Percentiles rank a stretch among this genome's conserved stretches.
phyloP scores from a whole-genome alignment of 37 sponge, comb jelly and placozoan genomes.

The Spongilla lacustris region DNA sequence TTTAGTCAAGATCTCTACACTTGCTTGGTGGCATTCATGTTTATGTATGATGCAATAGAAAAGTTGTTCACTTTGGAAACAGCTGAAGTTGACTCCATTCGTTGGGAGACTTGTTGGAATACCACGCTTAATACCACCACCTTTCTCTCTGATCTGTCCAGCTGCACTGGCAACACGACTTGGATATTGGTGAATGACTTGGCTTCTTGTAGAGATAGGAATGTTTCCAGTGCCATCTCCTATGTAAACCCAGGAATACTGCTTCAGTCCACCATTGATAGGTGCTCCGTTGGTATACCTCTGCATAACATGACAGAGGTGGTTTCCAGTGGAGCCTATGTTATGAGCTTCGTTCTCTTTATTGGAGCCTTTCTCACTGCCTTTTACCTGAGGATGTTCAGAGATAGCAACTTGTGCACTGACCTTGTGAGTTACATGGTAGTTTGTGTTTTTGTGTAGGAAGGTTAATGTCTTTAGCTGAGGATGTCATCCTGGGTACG shows the following conservation, averaged over 20 bases:
- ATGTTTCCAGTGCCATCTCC: slow-evolving; percentile 45
- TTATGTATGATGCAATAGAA: slow-evolving; percentile 80
- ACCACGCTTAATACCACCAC: not conserved
- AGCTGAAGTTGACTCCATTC: slow-evolving; percentile 43
- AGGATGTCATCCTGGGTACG: not conserved
- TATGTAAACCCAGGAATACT: slow-evolving; percentile 2
- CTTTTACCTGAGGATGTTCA: slow-evolving; percentile 66
- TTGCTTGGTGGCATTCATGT: slow-evolving; percentile 73
- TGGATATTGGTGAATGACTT: not conserved
- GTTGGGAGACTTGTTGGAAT: slow-evolving; percentile 40
- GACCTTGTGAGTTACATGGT: slow-evolving; percentile 58
- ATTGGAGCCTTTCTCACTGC: slow-evolving; percentile 79
- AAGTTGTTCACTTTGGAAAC: not conserved
- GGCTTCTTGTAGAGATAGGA: slow-evolving; percentile 10
- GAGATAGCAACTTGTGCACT: slow-evolving; percentile 46
- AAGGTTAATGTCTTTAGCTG: not conserved
- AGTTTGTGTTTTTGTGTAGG: not conserved
- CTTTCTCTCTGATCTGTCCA: not conserved
- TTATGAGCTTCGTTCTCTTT: slow-evolving; percentile 79
- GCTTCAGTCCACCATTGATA: slow-evolving; percentile 8
- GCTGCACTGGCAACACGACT: not conserved
- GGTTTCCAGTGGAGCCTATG: slow-evolving; percentile 39
- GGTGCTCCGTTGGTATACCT: slow-evolving; percentile 17
- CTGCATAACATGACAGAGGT: not conserved
- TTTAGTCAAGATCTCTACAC: slow-evolving; percentile 91